A percentile compares a stretch with the other conserved stretches of the same genome.
phyloP scores from a whole-genome alignment of 1,140 invertebrate genomes.

The Drosophila murphyi region DNA sequence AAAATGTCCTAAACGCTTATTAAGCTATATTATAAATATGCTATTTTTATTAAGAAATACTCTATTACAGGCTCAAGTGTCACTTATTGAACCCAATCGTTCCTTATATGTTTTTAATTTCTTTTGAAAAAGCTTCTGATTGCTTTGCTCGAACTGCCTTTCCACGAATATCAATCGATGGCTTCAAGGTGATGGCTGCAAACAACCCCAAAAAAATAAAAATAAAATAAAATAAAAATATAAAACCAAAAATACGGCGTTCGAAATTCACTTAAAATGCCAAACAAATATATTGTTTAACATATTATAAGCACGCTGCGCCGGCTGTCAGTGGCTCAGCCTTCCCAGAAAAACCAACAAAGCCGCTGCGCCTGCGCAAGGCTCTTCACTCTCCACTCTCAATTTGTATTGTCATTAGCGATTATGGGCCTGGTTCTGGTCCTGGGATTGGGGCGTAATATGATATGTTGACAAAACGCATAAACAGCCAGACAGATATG shows the following conservation, averaged over 20 bases:
- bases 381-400: slow-evolving; percentile 31
- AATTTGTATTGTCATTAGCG: slow-evolving; percentile 83
- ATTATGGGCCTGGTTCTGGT: slow-evolving; percentile 56
- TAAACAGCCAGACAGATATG: slow-evolving; percentile 35
- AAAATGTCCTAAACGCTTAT: too few species aligned
- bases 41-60: neutral
- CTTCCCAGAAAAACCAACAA: slow-evolving; percentile 78
- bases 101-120: neutral
- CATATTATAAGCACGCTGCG: slow-evolving; percentile 56
- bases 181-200: slow-evolving; percentile 37
- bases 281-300: slow-evolving; percentile 57
- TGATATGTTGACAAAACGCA: slow-evolving; percentile 79
- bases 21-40: too few species aligned
- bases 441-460: slow-evolving; percentile 62
- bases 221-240: neutral
- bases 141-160: slow-evolving; percentile 34
- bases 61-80: neutral
- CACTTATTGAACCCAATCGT: neutral
- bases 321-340: slow-evolving; percentile 52
- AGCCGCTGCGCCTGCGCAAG: slow-evolving; percentile 28
- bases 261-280: slow-evolving; percentile 59
- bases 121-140: neutral
- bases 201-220: slow-evolving; percentile 37
- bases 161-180: slow-evolving; percentile 67
- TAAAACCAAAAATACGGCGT: slow-evolving; percentile 13